Conservation (phyloP, 2,113 vertebrate genomes). For the Mus spicilegus region DNA sequence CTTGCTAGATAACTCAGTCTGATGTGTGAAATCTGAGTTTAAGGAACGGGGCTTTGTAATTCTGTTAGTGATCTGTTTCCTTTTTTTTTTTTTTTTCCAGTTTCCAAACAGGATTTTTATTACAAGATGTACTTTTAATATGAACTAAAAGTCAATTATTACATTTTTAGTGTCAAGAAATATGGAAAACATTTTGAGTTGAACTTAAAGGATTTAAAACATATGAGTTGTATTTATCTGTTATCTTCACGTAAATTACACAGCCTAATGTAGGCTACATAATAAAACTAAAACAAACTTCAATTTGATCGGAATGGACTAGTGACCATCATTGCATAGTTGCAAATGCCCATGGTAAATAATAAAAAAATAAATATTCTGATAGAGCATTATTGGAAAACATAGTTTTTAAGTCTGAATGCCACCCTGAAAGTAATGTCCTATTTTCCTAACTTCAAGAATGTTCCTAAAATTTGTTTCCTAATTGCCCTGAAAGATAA, state of each 20-base stretch:
- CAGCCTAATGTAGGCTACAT: constrained; percentile 80
- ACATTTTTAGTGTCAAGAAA: constrained; percentile 62
- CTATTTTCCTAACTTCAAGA: constrained; percentile 31
- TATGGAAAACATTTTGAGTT: constrained; percentile 54
- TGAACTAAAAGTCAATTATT: constrained; percentile 65
- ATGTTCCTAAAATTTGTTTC: constrained; percentile 41
- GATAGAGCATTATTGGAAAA: constrained; percentile 40
- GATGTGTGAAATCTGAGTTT: constrained; percentile 62
- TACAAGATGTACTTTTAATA: constrained; percentile 64
- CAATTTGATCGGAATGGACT: constrained; percentile 62
- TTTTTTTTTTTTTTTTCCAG: too few relatives aligned
- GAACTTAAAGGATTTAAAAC: constrained; percentile 55
- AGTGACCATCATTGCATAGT: constrained; percentile 74
- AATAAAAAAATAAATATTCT: constrained; percentile 48
- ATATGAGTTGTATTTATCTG: constrained; percentile 33
- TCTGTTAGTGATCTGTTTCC: constrained; percentile 40
- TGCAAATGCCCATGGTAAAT: constrained; percentile 63
- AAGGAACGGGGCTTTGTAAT: not conserved
- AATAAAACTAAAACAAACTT: constrained; percentile 66
- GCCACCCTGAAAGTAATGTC: constrained; percentile 45
- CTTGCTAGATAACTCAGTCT: constrained; percentile 57
- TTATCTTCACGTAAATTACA: constrained; percentile 65
- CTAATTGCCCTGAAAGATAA: constrained; percentile 57
- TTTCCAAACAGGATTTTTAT: too few relatives aligned
- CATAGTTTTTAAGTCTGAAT: constrained; percentile 56